These are phyloP conservation scores for Platysteira castanea DNA, from an alignment of 2,113 vertebrate species.

Conservation along the genomic window DNA sequence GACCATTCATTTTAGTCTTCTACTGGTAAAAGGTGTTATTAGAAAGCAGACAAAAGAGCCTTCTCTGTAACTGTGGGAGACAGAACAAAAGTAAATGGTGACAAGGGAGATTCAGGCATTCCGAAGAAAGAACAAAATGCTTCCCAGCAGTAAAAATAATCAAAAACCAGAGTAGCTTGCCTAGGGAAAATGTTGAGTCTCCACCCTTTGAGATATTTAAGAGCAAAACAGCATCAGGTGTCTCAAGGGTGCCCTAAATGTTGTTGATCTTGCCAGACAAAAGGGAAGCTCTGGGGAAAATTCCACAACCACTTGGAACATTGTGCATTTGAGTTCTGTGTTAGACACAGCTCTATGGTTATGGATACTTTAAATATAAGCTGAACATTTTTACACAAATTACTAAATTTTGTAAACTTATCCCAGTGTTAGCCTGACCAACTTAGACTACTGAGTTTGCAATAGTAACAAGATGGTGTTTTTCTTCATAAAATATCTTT, in stretches of 20 bases:
- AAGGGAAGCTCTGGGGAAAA: not conserved
- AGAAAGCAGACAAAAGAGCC: not conserved
- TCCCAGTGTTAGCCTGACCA: not conserved
- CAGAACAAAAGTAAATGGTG: not conserved
- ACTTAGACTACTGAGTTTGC: not conserved
- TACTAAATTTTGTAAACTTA: not conserved
- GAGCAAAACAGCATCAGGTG: not conserved
- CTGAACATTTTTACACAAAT: not conserved
- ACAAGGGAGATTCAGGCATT: not conserved
- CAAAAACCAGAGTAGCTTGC: not conserved
- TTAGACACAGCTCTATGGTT: not conserved
- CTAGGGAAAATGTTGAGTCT: not conserved
- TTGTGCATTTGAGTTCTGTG: not conserved
- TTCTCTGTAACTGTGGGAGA: not conserved
- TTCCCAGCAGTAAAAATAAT: not conserved
- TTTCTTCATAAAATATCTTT: not conserved
- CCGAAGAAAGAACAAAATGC: not conserved
- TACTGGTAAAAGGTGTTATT: not conserved
- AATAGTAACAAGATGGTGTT: not conserved
- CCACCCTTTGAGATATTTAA: not conserved
- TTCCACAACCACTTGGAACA: rapidly evolving
- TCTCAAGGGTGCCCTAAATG: not conserved
- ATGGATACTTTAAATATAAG: not conserved
- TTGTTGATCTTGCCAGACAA: not conserved
- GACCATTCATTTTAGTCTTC: not conserved